Base-by-base conservation (phyloP, 2,797 vertebrate genomes). In the Trichosurus vulpecula region DNA sequence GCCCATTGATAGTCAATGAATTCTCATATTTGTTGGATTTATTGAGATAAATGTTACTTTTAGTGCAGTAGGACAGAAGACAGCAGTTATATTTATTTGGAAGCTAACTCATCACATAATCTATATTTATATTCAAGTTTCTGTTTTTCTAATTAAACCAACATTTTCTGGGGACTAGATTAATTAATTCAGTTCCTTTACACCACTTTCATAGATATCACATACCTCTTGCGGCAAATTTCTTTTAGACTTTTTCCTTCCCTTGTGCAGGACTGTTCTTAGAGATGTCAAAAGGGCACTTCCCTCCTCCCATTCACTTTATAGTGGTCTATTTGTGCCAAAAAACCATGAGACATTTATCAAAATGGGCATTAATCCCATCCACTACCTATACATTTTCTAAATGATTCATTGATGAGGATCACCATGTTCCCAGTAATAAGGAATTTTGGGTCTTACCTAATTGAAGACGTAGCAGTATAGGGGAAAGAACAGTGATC, bases 21-120 rank as follows among this genome's bases (percentile, higher is more conserved):
- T 97, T 96, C 95, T 93, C 74, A 97, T 54, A 97, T 92, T 58
- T 58, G 74, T 55, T 90, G 51, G 90, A 92, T 74, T 92, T 95
- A 74, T 91, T 95, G 19, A 56, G 13, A 1, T 35, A 29, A 61
- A 61, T 61, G 31, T 61, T 61, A 31, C 31, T 14, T 61, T 61
- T 35, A 31, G 12, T 31, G 31, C 0, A 12, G 58, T 35, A 61
- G 31, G 3, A 61, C 35, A 58, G 58, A 61, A 61, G 58, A 61
- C 0, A 35, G 3, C 3, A 5, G 11, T 61, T 31, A 61, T 61
- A 61, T 35, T 61, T 61, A 61, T 61, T 61, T 61, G 3, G 31
- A 35, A 0, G 1, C 29, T 35, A 61, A 35, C 58, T 61, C 58
- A 61, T 61, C 3, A 61, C 58, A 35, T 61, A 35, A 61, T 35